A percentile compares a stretch with the other conserved stretches of the same genome.
These are phyloP conservation scores for Pentamera pediparva DNA, from an alignment of 53 echinoderm and acorn worm genomes.

Conservation along the genomic window DNA sequence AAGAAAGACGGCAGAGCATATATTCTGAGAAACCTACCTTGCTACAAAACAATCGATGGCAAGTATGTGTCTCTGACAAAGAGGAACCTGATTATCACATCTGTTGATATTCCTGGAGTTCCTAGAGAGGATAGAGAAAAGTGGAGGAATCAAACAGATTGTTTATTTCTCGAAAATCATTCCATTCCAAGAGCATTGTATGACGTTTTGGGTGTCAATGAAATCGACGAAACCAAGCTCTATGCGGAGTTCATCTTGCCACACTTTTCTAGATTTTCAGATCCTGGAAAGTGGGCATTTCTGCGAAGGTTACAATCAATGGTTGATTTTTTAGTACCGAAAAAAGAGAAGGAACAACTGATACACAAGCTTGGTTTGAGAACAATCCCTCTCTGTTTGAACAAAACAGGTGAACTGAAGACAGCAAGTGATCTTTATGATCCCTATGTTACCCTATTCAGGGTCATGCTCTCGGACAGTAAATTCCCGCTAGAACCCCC, in stretches of 20 bases:
- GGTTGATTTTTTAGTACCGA: not conserved
- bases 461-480: not conserved
- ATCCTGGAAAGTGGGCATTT: not conserved
- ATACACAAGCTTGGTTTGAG: not conserved
- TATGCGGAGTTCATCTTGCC: constrained; percentile 16
- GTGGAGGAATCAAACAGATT: not conserved
- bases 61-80: not conserved
- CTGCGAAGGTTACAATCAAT: not conserved
- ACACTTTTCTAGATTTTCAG: not conserved
- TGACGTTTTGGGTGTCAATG: not conserved
- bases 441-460: not conserved
- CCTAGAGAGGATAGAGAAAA: not conserved
- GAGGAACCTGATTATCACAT: not conserved
- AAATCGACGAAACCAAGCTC: not conserved
- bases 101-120: not conserved
- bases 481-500: not conserved
- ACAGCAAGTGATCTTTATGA: not conserved
- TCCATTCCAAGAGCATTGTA: not conserved
- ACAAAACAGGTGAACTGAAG: not conserved
- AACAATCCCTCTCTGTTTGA: not conserved
- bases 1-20: not conserved
- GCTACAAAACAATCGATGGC: not conserved
- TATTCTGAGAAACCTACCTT: not conserved
- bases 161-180: not conserved
- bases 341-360: not conserved